Conservation (phyloP, 2,888 invertebrate genomes). For the Fissipunctia ypsillon region DNA sequence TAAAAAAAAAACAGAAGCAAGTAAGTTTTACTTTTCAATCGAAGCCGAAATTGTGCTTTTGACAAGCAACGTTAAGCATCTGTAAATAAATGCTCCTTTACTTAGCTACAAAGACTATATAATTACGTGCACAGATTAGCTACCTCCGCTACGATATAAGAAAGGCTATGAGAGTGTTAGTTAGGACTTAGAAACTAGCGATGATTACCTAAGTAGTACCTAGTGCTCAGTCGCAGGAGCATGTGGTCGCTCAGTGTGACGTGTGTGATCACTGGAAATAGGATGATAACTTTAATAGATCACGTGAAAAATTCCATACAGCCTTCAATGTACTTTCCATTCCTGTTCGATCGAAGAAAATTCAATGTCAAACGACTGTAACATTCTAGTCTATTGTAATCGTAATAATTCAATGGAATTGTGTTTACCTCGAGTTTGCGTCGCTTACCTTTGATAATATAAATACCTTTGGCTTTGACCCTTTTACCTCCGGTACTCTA, state of each 20-base stretch:
- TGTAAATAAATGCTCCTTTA: too few relatives aligned
- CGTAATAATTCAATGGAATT: conserved; percentile 14
- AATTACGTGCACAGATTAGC: too few relatives aligned
- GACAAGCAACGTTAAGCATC: background rate
- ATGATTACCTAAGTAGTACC: too few relatives aligned
- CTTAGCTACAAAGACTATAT: background rate
- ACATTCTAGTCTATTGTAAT: conserved; percentile 12
- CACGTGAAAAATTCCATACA: background rate
- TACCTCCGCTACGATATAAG: background rate
- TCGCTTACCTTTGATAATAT: conserved; percentile 25
- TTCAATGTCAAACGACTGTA: conserved; percentile 40
- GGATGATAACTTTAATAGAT: too few relatives aligned
- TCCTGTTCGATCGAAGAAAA: conserved; percentile 11
- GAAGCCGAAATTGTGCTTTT: too few relatives aligned
- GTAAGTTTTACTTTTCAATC: background rate
- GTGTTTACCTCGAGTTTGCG: conserved; percentile 44
- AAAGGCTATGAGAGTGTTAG: background rate
- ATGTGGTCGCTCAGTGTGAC: too few relatives aligned
- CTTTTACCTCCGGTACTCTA: conserved; percentile 17
- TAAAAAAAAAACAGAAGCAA: too few relatives aligned
- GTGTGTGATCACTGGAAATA: too few relatives aligned
- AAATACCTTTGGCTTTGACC: conserved; percentile 44
- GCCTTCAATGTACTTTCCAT: conserved; percentile 16
- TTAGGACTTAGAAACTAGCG: too few relatives aligned
- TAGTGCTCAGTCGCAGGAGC: too few relatives aligned